Conservation (phyloP, 2,113 vertebrate species). For the Pseudorectes ferrugineus region DNA sequence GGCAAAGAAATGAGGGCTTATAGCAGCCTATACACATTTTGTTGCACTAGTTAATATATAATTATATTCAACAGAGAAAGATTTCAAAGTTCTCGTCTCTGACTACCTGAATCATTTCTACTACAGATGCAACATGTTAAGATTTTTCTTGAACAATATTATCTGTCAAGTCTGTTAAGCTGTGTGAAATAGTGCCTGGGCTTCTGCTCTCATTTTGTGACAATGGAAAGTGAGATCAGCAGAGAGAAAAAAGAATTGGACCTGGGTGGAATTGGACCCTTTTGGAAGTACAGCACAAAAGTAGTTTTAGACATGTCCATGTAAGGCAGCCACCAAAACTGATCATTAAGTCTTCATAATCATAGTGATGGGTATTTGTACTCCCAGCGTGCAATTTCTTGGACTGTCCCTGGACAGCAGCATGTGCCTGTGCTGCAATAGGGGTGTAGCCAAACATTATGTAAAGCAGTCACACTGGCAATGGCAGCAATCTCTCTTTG, state of each 20-base stretch:
- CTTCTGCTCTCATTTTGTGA: background rate
- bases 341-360: background rate
- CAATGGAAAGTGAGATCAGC: background rate
- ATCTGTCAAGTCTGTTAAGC: background rate
- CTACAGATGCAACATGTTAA: background rate
- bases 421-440: accelerated
- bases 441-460: background rate
- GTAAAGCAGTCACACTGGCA: background rate
- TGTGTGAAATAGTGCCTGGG: background rate
- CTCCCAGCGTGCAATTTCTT: background rate
- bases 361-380: background rate
- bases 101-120: background rate
- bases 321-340: background rate
- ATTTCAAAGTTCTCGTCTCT: background rate
- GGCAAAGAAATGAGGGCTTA: background rate
- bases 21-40: background rate
- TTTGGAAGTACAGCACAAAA: background rate
- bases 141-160: background rate
- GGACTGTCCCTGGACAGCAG: background rate
- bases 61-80: background rate
- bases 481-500: background rate
- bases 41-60: background rate
- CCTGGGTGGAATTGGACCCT: accelerated
- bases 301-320: background rate
- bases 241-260: background rate